These are phyloP conservation scores for Furcula furcula DNA, from an alignment of 2,888 invertebrate genomes.

Conservation along the genomic window DNA sequence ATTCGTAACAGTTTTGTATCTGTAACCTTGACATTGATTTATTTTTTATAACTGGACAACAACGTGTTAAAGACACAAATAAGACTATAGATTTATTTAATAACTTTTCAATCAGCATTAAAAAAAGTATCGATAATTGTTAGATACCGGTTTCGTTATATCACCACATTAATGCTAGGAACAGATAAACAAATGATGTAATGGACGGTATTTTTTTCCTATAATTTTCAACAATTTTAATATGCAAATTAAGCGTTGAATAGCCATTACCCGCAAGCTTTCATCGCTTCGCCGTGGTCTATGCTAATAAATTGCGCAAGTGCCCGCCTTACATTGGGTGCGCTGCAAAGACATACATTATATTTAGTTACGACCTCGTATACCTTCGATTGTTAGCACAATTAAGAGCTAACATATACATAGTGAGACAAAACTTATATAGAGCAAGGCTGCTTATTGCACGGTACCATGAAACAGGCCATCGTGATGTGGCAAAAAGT, in stretches of 20 bases:
- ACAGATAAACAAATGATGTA: too few relatives aligned
- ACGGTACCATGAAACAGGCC: slow-evolving; percentile 41
- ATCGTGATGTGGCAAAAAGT: slow-evolving; percentile 2
- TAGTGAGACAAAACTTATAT: slow-evolving; percentile 50
- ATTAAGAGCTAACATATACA: slow-evolving; percentile 50
- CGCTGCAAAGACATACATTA: slow-evolving; percentile 42
- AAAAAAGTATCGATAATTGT: too few relatives aligned
- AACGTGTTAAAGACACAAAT: too few relatives aligned
- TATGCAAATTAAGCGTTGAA: slow-evolving; percentile 5
- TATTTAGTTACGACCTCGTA: slow-evolving; percentile 49
- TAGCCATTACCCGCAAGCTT: too few relatives aligned
- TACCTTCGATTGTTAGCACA: slow-evolving; percentile 67
- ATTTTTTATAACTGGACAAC: too few relatives aligned
- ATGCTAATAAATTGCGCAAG: slow-evolving; percentile 42
- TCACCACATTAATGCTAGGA: too few relatives aligned
- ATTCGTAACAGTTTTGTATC: too few relatives aligned
- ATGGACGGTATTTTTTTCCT: not conserved
- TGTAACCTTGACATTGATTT: too few relatives aligned
- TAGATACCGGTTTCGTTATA: too few relatives aligned
- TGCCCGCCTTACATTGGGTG: slow-evolving; percentile 38
- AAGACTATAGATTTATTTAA: too few relatives aligned
- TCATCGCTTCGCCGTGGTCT: slow-evolving; percentile 21
- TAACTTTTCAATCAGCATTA: too few relatives aligned
- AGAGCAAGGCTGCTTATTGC: slow-evolving; percentile 54
- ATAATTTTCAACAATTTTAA: slow-evolving; percentile 3